Evolutionary conservation across 2,888 invertebrate genomes (phyloP).

Genomic region (Brenthis ino): DNA sequence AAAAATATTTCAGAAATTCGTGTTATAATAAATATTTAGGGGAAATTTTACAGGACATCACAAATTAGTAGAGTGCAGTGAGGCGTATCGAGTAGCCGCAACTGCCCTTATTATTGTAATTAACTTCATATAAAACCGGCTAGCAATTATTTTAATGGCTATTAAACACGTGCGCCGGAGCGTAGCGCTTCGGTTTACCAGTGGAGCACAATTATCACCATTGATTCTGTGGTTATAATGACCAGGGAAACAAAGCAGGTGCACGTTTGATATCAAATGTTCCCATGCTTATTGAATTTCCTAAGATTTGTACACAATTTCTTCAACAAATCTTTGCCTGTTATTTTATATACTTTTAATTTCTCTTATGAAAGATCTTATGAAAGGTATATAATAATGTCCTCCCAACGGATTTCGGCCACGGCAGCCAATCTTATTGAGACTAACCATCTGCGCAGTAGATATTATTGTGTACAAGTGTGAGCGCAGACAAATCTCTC

Average conservation of each 20-base stretch:
- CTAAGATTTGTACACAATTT: no score
- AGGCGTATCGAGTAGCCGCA: slow-evolving; percentile 64
- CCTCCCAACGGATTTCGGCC: no score
- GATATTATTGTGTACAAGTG: no score
- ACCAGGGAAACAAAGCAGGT: slow-evolving; percentile 58
- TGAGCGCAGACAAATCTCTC: no score
- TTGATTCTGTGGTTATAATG: slow-evolving; percentile 72
- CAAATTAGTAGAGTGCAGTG: slow-evolving; percentile 73
- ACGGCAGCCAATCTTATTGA: no score
- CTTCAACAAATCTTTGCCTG: no score
- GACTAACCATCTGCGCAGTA: no score
- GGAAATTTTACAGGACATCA: slow-evolving; percentile 67
- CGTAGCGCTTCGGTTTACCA: slow-evolving; percentile 63
- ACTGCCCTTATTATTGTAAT: slow-evolving; percentile 74
- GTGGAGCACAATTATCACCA: slow-evolving; percentile 73
- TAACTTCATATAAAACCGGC: slow-evolving; percentile 76
- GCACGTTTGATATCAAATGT: slow-evolving; percentile 44
- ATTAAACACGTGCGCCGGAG: slow-evolving; percentile 76
- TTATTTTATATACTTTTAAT: no score
- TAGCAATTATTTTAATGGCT: slow-evolving; percentile 73
- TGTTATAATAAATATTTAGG: slow-evolving; percentile 18
- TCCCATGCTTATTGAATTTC: slow-evolving; percentile 45
- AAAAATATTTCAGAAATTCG: slow-evolving; percentile 7
- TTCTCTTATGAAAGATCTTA: no score
- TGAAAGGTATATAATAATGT: no score